These are phyloP conservation scores for Ophiothrix spiculata DNA, from an alignment of 35 echinoderm and acorn worm genomes.

Conservation along the genomic window DNA sequence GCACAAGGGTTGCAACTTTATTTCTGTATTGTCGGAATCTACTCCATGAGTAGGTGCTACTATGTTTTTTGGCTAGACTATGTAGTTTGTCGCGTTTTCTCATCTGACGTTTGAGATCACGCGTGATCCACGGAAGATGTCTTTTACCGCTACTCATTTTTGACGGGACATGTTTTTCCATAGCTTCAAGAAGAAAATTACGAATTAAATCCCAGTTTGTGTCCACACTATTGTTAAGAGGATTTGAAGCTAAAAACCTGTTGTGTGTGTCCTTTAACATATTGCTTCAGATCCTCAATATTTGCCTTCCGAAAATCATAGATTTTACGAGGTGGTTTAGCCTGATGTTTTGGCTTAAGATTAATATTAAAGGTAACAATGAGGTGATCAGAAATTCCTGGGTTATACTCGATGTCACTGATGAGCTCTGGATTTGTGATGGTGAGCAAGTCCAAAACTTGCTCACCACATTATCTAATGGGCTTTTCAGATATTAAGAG, in stretches of 20 bases:
- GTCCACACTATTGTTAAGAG: neutral
- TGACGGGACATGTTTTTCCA: conserved; percentile 26
- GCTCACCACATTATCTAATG: too few relatives aligned
- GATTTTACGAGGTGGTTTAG: conserved; percentile 3
- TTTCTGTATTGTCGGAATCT: conserved; percentile 5
- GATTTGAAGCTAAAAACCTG: conserved; percentile 8
- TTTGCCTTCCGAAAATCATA: conserved; percentile 16
- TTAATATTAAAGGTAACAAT: conserved; percentile 1
- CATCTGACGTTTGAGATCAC: conserved; percentile 32
- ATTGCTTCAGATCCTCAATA: neutral
- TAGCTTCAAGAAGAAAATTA: neutral
- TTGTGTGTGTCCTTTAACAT: neutral
- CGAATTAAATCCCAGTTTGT: neutral
- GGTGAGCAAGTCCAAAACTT: too few relatives aligned
- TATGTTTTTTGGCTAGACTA: conserved; percentile 8
- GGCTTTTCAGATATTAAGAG: too few relatives aligned
- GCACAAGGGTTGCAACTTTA: conserved; percentile 24
- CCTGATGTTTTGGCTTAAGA: neutral
- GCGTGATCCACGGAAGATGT: conserved; percentile 20
- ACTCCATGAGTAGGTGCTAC: conserved; percentile 11
- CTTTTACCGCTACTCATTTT: conserved; percentile 5
- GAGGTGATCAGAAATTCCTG: conserved; percentile 25
- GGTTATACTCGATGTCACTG: too few relatives aligned
- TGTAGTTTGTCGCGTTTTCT: conserved; percentile 18
- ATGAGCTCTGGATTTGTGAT: too few relatives aligned